Conservation (phyloP, 92 coral and sea anemone species). For the Ricordea florida region DNA sequence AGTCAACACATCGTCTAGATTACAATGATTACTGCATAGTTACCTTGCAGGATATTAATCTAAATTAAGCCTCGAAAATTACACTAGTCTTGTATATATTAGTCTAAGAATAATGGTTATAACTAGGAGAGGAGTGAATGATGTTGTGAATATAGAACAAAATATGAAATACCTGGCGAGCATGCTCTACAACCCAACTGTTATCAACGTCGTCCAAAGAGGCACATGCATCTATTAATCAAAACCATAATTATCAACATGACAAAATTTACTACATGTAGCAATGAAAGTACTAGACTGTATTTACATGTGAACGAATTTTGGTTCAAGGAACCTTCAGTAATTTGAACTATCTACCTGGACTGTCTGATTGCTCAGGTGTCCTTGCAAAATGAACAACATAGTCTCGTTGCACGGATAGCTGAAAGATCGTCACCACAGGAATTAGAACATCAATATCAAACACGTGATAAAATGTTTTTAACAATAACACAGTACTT, state of each 20-base stretch:
- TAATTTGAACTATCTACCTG: background rate
- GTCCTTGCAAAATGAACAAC: constrained; percentile 78
- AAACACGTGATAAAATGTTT: background rate
- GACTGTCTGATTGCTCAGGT: constrained; percentile 63
- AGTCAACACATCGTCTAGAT: no score
- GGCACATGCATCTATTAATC: background rate
- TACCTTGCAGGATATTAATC: no score
- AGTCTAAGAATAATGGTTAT: background rate
- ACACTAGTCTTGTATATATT: no score
- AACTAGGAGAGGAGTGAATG: background rate
- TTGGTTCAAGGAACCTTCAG: no score
- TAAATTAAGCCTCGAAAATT: no score
- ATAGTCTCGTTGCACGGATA: constrained; percentile 78
- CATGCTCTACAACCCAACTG: constrained; percentile 89
- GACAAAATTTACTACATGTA: no score
- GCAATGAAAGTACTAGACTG: no score
- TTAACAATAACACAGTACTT: background rate
- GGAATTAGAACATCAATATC: background rate
- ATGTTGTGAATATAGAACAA: no score
- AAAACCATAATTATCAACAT: no score
- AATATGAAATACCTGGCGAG: constrained; percentile 91
- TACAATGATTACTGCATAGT: no score
- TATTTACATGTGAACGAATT: background rate
- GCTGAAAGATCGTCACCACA: constrained; percentile 16
- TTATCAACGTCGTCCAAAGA: constrained; percentile 65